phyloP scores from a whole-genome alignment of 2,797 vertebrate genomes.

The Acestrorhynchus altus region DNA sequence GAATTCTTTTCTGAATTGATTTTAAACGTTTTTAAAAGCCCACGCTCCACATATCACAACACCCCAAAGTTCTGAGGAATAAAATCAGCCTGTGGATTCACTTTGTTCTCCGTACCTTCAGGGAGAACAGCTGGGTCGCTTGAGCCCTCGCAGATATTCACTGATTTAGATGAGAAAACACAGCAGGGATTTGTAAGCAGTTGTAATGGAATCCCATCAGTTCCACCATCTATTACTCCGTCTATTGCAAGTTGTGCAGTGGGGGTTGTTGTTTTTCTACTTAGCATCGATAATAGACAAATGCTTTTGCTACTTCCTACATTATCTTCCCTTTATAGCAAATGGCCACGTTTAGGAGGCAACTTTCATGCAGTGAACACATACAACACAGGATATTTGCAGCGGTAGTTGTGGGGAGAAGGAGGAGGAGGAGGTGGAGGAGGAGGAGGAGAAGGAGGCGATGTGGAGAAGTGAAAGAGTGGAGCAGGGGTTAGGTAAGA shows the following conservation, averaged over 20 bases:
- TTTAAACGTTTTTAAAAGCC: background rate
- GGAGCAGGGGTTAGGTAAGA: conserved; percentile 8
- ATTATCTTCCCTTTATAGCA: background rate
- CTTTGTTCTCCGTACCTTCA: background rate
- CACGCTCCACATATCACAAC: background rate
- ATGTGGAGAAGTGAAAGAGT: conserved; percentile 1
- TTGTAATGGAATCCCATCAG: conserved; percentile 33
- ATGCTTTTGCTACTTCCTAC: background rate
- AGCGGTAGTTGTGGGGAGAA: background rate
- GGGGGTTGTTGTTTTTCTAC: conserved; percentile 25
- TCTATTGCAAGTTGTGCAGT: conserved; percentile 3
- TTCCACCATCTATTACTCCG: conserved; percentile 31
- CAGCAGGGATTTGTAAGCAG: conserved; percentile 15
- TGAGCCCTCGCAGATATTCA: conserved; percentile 4
- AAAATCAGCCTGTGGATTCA: background rate
- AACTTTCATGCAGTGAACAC: background rate
- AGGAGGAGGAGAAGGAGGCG: background rate
- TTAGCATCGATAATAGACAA: conserved; percentile 25
- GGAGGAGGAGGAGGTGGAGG: background rate
- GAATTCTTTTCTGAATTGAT: background rate
- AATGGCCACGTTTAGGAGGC: background rate
- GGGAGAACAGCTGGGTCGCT: background rate
- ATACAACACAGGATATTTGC: background rate
- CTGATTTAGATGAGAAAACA: conserved; percentile 39
- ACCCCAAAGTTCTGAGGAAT: background rate